These are phyloP conservation scores for Caenorhabditis auriculariae DNA, from an alignment of 2,888 invertebrate genomes.

Conservation along the genomic window DNA sequence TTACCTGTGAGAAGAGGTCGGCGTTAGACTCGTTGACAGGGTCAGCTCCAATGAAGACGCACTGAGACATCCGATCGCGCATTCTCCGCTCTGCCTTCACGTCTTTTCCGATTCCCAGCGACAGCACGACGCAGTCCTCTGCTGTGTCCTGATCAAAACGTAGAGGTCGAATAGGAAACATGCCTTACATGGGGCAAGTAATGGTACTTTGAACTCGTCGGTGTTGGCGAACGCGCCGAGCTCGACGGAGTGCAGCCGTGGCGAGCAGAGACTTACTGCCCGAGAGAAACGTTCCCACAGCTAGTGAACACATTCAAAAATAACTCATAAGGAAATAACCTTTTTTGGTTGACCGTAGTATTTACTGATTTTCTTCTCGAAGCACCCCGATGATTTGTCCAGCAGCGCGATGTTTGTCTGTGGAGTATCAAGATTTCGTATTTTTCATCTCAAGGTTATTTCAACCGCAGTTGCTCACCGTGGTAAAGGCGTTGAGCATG, in stretches of 20 bases:
- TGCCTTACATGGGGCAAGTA: constrained; percentile 13
- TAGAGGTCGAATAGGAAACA: background rate
- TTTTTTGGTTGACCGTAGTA: too few species aligned
- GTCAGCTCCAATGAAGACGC: constrained; percentile 37
- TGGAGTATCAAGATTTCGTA: too few species aligned
- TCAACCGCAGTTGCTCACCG: too few species aligned
- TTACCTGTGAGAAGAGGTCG: constrained; percentile 25
- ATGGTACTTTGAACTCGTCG: constrained; percentile 39
- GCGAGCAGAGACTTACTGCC: constrained; percentile 33
- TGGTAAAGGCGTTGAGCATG: too few species aligned
- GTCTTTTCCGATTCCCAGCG: constrained; percentile 42
- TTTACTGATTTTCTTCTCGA: too few species aligned
- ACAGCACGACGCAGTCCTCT: constrained; percentile 28
- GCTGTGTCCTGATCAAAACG: background rate
- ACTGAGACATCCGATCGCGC: constrained; percentile 25
- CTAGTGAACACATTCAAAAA: constrained; percentile 10
- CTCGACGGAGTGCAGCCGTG: constrained; percentile 8
- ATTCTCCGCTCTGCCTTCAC: constrained; percentile 37
- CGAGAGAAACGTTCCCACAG: constrained; percentile 30
- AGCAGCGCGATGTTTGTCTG: too few species aligned
- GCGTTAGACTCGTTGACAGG: constrained; percentile 38
- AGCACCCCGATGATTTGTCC: too few species aligned
- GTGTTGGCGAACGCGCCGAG: constrained; percentile 29
- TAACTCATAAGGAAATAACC: too few species aligned
- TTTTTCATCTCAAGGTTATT: too few species aligned